Base-by-base conservation (phyloP, 2,888 invertebrate genomes). In the Eupithecia inturbata region DNA sequence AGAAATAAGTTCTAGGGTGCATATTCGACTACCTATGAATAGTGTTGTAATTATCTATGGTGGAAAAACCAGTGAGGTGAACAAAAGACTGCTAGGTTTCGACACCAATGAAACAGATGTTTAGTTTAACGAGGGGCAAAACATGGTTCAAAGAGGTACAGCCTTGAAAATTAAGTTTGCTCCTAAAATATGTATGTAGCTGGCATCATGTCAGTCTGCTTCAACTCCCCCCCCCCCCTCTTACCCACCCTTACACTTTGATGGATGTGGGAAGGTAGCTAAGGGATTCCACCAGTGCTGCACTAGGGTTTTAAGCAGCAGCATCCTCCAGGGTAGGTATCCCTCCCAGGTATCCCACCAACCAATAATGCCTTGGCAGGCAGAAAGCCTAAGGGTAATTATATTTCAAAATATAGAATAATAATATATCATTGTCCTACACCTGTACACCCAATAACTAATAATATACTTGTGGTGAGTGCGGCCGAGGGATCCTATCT, bases 71-170 rank as follows among this genome's bases (percentile, higher is more conserved):
- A 33, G 68, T 68, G 53, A 14, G 12, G 66, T 63, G 62, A 63
- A 28, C 5, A 39, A 67, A 41, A 71, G 71, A 45, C 14, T 68
- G 33, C 22, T 6, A 22, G 45, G 3, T 28, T 62, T 69, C 22
- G 67, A 36, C 12, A 71, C 64, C 70, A 85, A 14, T 57, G 26
- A 22, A 12, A 26, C 57, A 83, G 82, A 86, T 91, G 86, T 91
- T 91, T 70, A 88, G 84, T 77, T 79, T 92, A 79, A 88, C 84
- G 76, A 80, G 92, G 75, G 87, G 85, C n/a, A 92, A 90, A 81
- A 93, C 93, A 70, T 93, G 93, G 92, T 88, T 91, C 76, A 87
- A 88, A 72, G 92, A 91, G 91, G 92, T 92, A 87, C 74, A 31
- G 1, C 12, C 12, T 26, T 26, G 4, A 57, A 53, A 10, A 22